Conservation (phyloP, 2,888 invertebrate genomes). For the Dione juno region DNA sequence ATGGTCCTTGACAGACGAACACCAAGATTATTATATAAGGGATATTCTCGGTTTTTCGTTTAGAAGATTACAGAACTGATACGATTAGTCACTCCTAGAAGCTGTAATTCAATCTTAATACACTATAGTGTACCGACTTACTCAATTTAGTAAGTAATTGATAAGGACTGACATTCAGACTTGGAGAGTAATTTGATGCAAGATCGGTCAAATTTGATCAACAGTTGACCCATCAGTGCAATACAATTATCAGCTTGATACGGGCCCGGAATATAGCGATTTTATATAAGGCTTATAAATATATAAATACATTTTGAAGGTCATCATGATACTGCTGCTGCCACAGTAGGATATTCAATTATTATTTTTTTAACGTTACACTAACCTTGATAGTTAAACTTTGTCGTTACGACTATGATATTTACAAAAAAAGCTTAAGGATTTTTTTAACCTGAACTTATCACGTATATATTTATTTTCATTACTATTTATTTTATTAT, state of each 20-base stretch:
- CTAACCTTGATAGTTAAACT: too few relatives aligned
- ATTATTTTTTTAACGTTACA: too few relatives aligned
- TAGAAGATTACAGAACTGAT: not conserved
- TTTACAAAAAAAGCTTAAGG: too few relatives aligned
- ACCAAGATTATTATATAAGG: too few relatives aligned
- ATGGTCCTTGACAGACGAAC: too few relatives aligned
- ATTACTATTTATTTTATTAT: too few relatives aligned
- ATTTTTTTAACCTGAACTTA: too few relatives aligned
- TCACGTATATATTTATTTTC: too few relatives aligned
- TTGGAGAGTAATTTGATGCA: constrained; percentile 35
- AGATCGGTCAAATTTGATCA: constrained; percentile 45
- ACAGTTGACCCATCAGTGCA: constrained; percentile 35
- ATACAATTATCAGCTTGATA: constrained; percentile 42
- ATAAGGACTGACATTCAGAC: constrained; percentile 40
- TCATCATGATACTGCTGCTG: too few relatives aligned
- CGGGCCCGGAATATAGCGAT: constrained; percentile 24
- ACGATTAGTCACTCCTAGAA: not conserved
- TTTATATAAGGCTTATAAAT: not conserved
- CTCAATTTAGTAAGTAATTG: constrained; percentile 39
- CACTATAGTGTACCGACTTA: constrained; percentile 34
- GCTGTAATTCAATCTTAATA: constrained; percentile 11
- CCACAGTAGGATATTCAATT: too few relatives aligned
- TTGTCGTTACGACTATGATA: too few relatives aligned
- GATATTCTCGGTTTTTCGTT: not conserved
- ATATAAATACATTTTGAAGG: not conserved